These are phyloP conservation scores for Ophion ellenae DNA, from an alignment of 2,888 invertebrate species.

Conservation along the genomic window DNA sequence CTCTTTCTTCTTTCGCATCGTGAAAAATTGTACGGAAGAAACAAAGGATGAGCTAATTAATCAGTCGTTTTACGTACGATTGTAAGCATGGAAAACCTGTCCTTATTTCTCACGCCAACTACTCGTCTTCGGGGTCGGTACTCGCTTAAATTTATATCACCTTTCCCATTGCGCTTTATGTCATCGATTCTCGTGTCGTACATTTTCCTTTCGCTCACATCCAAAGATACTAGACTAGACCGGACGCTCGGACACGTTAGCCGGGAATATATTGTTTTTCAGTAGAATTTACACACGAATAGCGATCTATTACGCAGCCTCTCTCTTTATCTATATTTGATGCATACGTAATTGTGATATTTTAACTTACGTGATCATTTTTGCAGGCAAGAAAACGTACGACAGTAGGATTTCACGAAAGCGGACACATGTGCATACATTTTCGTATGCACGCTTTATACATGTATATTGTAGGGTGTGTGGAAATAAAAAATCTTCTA, in stretches of 20 bases:
- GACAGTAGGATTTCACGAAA: constrained; percentile 54
- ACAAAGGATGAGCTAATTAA: constrained; percentile 45
- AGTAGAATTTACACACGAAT: constrained; percentile 48
- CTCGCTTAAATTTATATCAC: constrained; percentile 55
- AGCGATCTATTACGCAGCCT: constrained; percentile 34
- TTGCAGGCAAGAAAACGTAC: constrained; percentile 32
- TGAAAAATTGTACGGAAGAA: constrained; percentile 45
- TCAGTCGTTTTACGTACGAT: constrained; percentile 59
- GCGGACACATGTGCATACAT: constrained; percentile 51
- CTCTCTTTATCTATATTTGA: constrained; percentile 39
- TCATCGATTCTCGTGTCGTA: constrained; percentile 3
- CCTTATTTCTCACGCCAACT: constrained; percentile 10
- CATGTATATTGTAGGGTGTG: not conserved
- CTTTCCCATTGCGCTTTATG: constrained; percentile 42
- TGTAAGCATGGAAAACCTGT: constrained; percentile 59
- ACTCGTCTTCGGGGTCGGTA: constrained; percentile 2
- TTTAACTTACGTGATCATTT: constrained; percentile 38
- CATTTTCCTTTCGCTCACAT: constrained; percentile 22
- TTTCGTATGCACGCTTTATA: constrained; percentile 3
- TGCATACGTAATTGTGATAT: constrained; percentile 39
- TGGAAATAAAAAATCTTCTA: not conserved
- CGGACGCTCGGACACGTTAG: constrained; percentile 46
- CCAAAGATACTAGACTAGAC: constrained; percentile 53
- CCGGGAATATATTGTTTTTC: constrained; percentile 19
- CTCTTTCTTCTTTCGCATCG: not conserved